Base-by-base conservation (phyloP, 2,888 invertebrate genomes). In the Ophraella communa region DNA sequence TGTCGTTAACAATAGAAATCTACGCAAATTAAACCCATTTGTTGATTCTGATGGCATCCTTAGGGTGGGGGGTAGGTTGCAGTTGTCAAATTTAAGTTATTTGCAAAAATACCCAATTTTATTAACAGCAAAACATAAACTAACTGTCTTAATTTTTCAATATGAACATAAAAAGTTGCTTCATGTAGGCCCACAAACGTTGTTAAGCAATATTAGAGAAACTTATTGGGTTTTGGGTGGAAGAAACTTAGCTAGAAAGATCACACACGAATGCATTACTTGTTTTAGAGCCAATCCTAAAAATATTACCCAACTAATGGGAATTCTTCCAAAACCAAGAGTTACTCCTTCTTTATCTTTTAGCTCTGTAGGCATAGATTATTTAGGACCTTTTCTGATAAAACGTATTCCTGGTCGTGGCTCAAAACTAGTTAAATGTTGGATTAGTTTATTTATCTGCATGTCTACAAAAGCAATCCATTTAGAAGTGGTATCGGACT, bases 121-220 rank as follows among this genome's bases (percentile, higher is more conserved):
- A 4, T 17, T 68, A 14, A 30, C 8, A 17, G 21, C 45, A 33
- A 67, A 52, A 47, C 61, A 66, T 62, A 44, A 45, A 21, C 57
- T 64, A n/a, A 51, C 61, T 21, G 35, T 18, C 14, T 44, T 69
- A 30, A 21, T 68, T 47, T 64, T 68, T 58, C 20, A 24, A 20
- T 11, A 51, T 33, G 55, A 66, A 7, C 73, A 74, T 60, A 14
- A 42, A 3, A 20, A 24, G 4, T 20, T 69, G 7, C 49, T 56
- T 23, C 71, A 70, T 52, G 65, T 67, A 11, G 68, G 70, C 5
- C 70, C 76, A 17, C 71, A 74, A 52, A 58, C 67, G 14, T 52
- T 72, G 11, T 56, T 74, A 3, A 56, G 64, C 30, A 44, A 59
- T 21, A 18, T 73, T 10, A 68, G 73, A 5, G 59, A 69, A 30